Base-by-base conservation (phyloP, 1,140 invertebrate species). In the Idris sp. region DNA sequence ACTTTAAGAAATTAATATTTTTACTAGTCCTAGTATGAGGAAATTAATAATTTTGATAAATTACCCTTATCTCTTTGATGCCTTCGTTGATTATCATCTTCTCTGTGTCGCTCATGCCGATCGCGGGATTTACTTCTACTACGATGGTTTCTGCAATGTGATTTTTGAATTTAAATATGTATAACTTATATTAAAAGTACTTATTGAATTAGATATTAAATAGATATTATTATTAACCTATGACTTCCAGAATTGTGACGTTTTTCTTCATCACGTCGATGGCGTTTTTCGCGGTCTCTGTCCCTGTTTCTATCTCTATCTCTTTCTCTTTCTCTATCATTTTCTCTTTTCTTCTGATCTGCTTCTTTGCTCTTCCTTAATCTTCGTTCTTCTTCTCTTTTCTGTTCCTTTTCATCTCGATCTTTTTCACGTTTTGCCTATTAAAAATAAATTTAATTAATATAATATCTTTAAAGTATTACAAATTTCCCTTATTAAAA, bases 321-420 rank as follows among this genome's bases (percentile, higher is more conserved):
- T 41, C 74, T 76, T 5, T 81, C 19, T 22, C 19, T 22, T 22
- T n/a, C 81, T 16, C 76, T 84, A 41, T 91, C 90, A 84, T 31
- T 86, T 56, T 79, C 83, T 44, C 81, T 80, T 19, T 86, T 68
- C 74, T 28, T 86, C 80, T 75, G 82, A 78, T 59, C 82, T 64
- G 49, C 76, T 80, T 68, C 85, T 81, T 56, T 87, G 84, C 51
- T 86, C 81, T 46, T 90, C 86, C 86, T 89, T 67, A 49, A 86
- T 86, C 89, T 89, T 30, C 91, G 87, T 36, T 92, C 91, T 59
- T 92, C 91, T 8, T 91, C 88, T n/a, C 91, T 86, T 19, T 86
- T 88, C 30, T 89, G 88, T 65, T 92, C 91, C 67, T 92, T 91
- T 58, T 92, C 91, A 67, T 92, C 90, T 36, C 91, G 89, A 43